These are phyloP conservation scores for Acrocephalus arundinaceus DNA, from an alignment of 2,113 vertebrate genomes.

Conservation along the genomic window DNA sequence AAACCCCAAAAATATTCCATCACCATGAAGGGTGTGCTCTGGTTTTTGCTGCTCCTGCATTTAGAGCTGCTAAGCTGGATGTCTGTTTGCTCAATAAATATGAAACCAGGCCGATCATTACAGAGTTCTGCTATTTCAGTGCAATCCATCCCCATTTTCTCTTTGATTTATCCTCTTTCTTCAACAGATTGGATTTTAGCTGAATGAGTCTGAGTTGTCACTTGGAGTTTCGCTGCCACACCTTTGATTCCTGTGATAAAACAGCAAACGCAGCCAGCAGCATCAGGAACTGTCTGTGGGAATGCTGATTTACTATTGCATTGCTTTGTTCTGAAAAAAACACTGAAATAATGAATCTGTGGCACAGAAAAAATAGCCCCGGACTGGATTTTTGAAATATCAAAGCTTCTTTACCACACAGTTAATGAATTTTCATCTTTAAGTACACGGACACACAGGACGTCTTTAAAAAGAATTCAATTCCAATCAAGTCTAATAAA, in stretches of 20 bases:
- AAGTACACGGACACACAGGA: neutral
- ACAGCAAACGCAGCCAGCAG: neutral
- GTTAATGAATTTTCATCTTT: neutral
- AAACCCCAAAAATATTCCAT: neutral
- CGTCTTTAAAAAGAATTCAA: neutral
- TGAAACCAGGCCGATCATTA: neutral
- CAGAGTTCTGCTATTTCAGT: neutral
- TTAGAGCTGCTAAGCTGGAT: neutral
- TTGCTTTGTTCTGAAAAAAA: neutral
- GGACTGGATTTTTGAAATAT: neutral
- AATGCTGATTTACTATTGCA: conserved; percentile 1
- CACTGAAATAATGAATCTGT: neutral
- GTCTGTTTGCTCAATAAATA: neutral
- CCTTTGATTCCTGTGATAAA: conserved; percentile 25
- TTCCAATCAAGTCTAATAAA: neutral
- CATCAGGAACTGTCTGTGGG: neutral
- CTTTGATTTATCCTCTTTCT: neutral
- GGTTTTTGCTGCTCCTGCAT: neutral
- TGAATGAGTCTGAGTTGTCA: neutral
- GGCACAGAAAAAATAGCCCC: neutral
- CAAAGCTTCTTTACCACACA: neutral
- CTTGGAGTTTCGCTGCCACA: neutral
- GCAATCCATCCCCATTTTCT: neutral
- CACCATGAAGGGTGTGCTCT: neutral
- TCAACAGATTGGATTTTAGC: neutral